These are phyloP conservation scores for Agrochola macilenta DNA, from an alignment of 2,888 invertebrate species.

Conservation along the genomic window DNA sequence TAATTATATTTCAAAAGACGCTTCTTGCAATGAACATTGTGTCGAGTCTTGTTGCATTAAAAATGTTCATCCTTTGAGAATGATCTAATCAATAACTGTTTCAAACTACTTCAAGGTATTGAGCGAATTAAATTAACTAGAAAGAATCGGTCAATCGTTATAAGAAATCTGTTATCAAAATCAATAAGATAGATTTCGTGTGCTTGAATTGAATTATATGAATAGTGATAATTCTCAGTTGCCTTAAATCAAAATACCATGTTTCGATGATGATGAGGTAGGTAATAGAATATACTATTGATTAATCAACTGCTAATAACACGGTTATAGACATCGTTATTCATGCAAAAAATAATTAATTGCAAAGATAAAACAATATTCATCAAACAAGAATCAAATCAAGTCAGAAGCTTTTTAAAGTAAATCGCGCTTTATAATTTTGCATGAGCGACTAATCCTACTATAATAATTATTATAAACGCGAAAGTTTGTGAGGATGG, in stretches of 20 bases:
- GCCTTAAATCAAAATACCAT: conserved; percentile 6
- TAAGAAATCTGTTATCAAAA: background rate
- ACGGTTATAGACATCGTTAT: background rate
- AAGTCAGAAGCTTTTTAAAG: background rate
- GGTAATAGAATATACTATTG: conserved; percentile 1
- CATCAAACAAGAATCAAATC: conserved; percentile 11
- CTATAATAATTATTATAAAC: no score
- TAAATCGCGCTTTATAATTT: background rate
- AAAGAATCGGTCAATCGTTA: background rate
- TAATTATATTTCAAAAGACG: conserved; percentile 9
- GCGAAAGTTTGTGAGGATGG: no score
- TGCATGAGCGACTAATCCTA: background rate
- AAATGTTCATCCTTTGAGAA: background rate
- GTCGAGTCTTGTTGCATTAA: background rate
- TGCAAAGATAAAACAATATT: background rate
- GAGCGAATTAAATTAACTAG: background rate
- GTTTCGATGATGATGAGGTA: conserved; percentile 2
- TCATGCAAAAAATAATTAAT: background rate
- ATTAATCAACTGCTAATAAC: background rate
- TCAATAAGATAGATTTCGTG: conserved; percentile 3
- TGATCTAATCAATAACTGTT: background rate
- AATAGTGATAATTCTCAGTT: conserved; percentile 6
- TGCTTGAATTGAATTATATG: background rate
- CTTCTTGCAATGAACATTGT: conserved; percentile 6
- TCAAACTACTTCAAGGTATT: no score